Evolutionary conservation across 2,888 invertebrate species (phyloP).

Genomic region (Mantis religiosa): DNA sequence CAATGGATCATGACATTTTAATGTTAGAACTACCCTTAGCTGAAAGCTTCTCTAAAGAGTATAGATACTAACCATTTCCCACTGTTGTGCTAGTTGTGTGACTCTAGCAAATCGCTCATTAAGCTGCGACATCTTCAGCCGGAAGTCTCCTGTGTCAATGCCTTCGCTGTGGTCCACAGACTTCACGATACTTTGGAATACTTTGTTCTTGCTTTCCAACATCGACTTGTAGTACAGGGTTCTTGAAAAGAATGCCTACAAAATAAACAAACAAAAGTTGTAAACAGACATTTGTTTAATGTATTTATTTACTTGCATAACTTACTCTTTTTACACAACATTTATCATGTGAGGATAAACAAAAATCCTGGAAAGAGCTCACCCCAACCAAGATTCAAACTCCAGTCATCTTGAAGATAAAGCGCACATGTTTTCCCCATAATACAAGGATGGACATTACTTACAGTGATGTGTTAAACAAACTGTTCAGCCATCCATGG

Average conservation of each 20-base stretch:
- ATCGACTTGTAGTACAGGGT: slow-evolving; percentile 89
- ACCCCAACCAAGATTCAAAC: too few relatives aligned
- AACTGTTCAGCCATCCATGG: too few relatives aligned
- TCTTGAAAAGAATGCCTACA: slow-evolving; percentile 71
- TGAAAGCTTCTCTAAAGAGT: too few relatives aligned
- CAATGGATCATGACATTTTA: too few relatives aligned
- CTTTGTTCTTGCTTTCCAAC: slow-evolving; percentile 92
- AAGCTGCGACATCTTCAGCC: slow-evolving; percentile 67
- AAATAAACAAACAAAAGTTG: slow-evolving; percentile 21
- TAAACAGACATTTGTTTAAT: not conserved
- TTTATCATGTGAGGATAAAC: too few relatives aligned
- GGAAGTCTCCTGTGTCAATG: slow-evolving; percentile 64
- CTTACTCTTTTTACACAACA: not conserved
- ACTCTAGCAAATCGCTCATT: slow-evolving; percentile 81
- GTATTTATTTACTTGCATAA: not conserved
- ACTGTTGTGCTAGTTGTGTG: slow-evolving; percentile 67
- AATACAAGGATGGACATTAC: too few relatives aligned
- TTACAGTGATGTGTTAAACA: too few relatives aligned
- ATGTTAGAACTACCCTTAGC: too few relatives aligned
- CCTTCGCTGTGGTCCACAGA: slow-evolving; percentile 71
- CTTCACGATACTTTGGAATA: slow-evolving; percentile 80
- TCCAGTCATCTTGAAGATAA: too few relatives aligned
- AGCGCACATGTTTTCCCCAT: too few relatives aligned
- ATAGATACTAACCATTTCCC: slow-evolving; percentile 58
- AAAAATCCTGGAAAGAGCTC: too few relatives aligned